Evolutionary conservation across 53 echinoderm and acorn worm genomes (phyloP).

Genomic region (Astropecten irregularis): DNA sequence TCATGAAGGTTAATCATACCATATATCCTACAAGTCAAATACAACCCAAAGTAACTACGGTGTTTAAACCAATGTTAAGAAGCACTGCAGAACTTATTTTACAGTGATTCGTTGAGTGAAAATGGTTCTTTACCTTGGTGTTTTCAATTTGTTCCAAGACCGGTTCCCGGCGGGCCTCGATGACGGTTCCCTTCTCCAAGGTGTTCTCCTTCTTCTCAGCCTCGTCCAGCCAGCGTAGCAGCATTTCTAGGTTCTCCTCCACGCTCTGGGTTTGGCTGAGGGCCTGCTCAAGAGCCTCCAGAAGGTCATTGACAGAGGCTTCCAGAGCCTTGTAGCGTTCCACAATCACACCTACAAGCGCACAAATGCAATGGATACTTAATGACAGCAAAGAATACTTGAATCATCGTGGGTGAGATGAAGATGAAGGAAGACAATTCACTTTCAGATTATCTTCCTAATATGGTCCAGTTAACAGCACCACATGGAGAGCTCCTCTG

Average conservation of each 20-base stretch:
- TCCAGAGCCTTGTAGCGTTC: slow-evolving; percentile 83
- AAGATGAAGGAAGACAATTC: no score
- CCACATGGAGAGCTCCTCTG: no score
- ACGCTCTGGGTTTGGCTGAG: slow-evolving; percentile 90
- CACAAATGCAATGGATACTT: no score
- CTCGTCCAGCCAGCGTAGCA: slow-evolving; percentile 86
- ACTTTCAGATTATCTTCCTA: no score
- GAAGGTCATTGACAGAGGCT: slow-evolving; percentile 70
- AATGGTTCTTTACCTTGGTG: slow-evolving; percentile 97
- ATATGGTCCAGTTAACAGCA: no score
- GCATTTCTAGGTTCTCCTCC: slow-evolving; percentile 88
- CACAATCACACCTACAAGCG: slow-evolving; percentile 82
- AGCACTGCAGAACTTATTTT: no score
- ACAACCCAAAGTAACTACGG: no score
- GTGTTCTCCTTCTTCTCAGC: slow-evolving; percentile 85
- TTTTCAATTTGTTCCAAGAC: slow-evolving; percentile 91
- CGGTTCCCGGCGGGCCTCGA: slow-evolving; percentile 75
- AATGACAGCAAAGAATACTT: neutral
- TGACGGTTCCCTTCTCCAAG: slow-evolving; percentile 88
- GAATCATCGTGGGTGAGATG: neutral
- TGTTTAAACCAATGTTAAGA: no score
- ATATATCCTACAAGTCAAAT: no score
- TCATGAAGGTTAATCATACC: no score
- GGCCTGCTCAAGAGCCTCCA: slow-evolving; percentile 81
- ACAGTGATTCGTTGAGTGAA: no score